Percentiles rank a stretch among this genome's conserved stretches.
Evolutionary conservation across 2,113 vertebrate genomes (phyloP).

Genomic region (Oreotrochilus melanogaster): DNA sequence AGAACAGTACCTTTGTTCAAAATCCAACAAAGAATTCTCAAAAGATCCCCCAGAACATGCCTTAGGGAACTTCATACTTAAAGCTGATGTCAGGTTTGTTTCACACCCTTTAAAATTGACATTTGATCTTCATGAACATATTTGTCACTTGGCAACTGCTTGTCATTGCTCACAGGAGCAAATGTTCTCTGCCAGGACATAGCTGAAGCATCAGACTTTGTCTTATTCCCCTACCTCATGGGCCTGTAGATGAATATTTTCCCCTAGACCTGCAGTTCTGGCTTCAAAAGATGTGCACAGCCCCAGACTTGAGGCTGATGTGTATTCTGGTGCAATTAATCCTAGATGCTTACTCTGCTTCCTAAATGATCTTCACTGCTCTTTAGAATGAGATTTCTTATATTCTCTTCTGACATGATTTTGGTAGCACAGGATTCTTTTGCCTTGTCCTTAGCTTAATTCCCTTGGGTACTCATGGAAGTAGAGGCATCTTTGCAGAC

Average conservation of each 20-base stretch:
- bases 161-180: neutral
- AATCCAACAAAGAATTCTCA: neutral
- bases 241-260: neutral
- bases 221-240: neutral
- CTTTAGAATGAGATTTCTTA: neutral
- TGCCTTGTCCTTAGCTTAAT: neutral
- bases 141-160: slow-evolving; percentile 19
- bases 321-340: neutral
- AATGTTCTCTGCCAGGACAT: neutral
- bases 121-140: neutral
- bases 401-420: neutral
- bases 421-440: neutral
- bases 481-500: neutral
- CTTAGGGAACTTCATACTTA: neutral
- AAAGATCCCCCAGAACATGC: neutral
- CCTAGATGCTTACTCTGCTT: neutral
- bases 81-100: slow-evolving; percentile 16
- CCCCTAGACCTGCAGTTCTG: neutral
- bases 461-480: neutral
- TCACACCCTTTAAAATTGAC: slow-evolving; percentile 5
- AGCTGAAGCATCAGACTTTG: neutral
- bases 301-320: neutral
- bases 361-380: neutral
- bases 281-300: neutral
- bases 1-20: neutral